phyloP scores from a whole-genome alignment of 2,888 invertebrate species.

The Arctia plantaginis region DNA sequence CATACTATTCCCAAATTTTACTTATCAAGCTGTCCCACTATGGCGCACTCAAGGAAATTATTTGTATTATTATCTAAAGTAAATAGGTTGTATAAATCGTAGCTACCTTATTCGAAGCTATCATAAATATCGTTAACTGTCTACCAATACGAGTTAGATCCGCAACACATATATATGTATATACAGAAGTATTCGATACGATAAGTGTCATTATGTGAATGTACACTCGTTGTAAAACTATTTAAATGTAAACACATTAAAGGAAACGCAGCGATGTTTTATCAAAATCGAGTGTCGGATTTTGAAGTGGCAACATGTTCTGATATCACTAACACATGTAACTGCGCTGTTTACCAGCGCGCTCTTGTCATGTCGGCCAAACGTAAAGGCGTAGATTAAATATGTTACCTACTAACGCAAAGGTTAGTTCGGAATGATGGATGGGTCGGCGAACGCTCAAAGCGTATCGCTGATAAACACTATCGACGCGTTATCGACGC shows the following conservation, averaged over 20 bases:
- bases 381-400: slow-evolving; percentile 77
- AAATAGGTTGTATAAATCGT: slow-evolving; percentile 52
- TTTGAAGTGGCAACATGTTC: slow-evolving; percentile 79
- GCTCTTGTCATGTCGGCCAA: slow-evolving; percentile 74
- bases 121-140: slow-evolving; percentile 44
- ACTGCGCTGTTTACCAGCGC: slow-evolving; percentile 75
- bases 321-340: slow-evolving; percentile 82
- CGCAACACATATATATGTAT: slow-evolving; percentile 10
- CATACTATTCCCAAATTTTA: slow-evolving; percentile 5
- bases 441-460: slow-evolving; percentile 83
- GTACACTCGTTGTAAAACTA: slow-evolving; percentile 59
- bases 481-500: slow-evolving; percentile 72
- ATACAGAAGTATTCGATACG: slow-evolving; percentile 40
- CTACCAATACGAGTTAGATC: slow-evolving; percentile 29
- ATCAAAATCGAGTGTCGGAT: slow-evolving; percentile 71
- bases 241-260: slow-evolving; percentile 69
- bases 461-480: slow-evolving; percentile 78
- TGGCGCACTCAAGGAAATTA: slow-evolving; percentile 4
- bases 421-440: slow-evolving; percentile 75
- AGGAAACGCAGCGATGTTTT: slow-evolving; percentile 71
- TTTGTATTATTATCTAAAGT: slow-evolving; percentile 17
- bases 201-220: slow-evolving; percentile 60
- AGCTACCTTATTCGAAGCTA: slow-evolving; percentile 46
- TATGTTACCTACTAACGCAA: slow-evolving; percentile 62
- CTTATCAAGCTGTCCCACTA: not conserved